Base-by-base conservation (phyloP, 2,888 invertebrate genomes). In the Diadegma fenestrale region DNA sequence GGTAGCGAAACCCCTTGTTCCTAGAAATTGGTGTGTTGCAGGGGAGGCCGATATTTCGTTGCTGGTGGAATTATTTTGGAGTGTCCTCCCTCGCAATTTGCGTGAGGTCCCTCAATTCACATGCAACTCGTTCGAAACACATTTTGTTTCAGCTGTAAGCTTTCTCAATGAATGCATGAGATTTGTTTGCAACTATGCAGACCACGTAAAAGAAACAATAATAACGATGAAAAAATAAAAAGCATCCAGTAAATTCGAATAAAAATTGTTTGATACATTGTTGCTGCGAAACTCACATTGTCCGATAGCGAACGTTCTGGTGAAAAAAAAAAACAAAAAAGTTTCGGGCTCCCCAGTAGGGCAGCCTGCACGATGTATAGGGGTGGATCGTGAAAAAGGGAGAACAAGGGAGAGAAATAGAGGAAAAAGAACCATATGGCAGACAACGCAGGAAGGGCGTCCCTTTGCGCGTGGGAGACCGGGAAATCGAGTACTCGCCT, bases 371-470 rank as follows among this genome's bases (percentile, higher is more conserved):
- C 77, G 58, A 63, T 41, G n/a, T n/a, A 86, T 68, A 81, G 76
- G 85, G 82, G 82, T 85, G 75, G 68, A 80, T 77, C 82, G 61
- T 48, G 76, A 63, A 58, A 71, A 72, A 69, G 76, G 58, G 54
- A 58, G 45, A 68, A 48, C 64, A 45, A 17, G 51, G 80, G 69
- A 69, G 48, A 30, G 71, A 43, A 37, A 66, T 69, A 73, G 72
- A 83, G 68, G 81, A 89, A 90, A 68, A 90, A 89, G 89, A 89
- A 90, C 91, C 92, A 92, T 92, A 92, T 92, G 92, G 92, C 90
- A 89, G 89, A 90, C 91, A 91, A 90, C 88, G 89, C 84, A 85
- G 84, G 80, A 83, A 84, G 85, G 89, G 87, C 89, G 88, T 87
- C 88, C 88, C 86, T 76, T 64, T 85, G 79, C 87, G 89, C 90